Evolutionary conservation across 2,888 invertebrate species (phyloP).

Genomic region (Drosophila ochracea): DNA sequence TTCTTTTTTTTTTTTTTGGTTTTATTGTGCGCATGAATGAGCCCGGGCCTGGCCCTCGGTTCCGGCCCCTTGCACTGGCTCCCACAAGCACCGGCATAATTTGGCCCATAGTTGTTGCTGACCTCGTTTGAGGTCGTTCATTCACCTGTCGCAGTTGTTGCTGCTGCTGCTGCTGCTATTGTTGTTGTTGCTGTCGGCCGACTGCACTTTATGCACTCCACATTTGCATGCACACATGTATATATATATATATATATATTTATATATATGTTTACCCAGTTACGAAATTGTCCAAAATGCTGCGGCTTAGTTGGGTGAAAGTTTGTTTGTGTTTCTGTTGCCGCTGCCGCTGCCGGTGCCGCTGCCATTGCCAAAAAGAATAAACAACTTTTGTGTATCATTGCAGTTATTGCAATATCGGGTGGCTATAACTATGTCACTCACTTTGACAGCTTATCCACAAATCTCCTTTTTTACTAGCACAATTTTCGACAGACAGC

Average conservation of each 20-base stretch:
- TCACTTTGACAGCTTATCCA: neutral
- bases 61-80: constrained; percentile 22
- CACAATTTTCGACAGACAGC: neutral
- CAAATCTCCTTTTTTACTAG: neutral
- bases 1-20: constrained; percentile 64
- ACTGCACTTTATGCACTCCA: constrained; percentile 77
- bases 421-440: constrained; percentile 2
- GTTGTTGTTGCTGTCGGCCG: constrained; percentile 31
- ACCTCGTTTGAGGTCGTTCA: constrained; percentile 83
- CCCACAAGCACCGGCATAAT: constrained; percentile 56
- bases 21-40: constrained; percentile 78
- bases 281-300: constrained; percentile 81
- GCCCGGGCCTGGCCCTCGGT: constrained; percentile 39
- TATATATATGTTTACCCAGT: constrained; percentile 72
- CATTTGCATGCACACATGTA: constrained; percentile 68
- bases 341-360: neutral
- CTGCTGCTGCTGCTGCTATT: constrained; percentile 3
- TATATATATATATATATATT: constrained; percentile 10
- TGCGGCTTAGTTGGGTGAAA: constrained; percentile 79
- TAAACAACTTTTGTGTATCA: constrained; percentile 40
- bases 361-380: constrained; percentile 45
- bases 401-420: neutral
- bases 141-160: constrained; percentile 74
- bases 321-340: constrained; percentile 49
- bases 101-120: constrained; percentile 65